phyloP scores from a whole-genome alignment of 64 coral and sea anemone genomes.

The Dendrophyllia cribrosa region DNA sequence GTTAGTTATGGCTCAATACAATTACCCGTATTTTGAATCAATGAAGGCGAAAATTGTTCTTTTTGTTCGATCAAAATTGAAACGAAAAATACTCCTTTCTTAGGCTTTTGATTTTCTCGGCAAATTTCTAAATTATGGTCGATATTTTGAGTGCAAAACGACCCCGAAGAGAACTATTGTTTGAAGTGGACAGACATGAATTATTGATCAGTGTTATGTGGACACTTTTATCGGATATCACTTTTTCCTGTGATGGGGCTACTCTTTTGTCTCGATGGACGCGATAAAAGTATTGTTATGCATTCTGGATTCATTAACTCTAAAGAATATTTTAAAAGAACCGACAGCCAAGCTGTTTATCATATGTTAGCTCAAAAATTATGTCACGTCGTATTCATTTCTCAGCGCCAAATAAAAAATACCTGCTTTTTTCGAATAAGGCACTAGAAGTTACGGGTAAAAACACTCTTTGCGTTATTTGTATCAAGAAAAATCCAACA shows the following conservation, averaged over 20 bases:
- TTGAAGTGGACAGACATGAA: conserved; percentile 1
- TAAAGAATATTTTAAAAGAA: conserved; percentile 1
- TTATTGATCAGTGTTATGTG: conserved; percentile 26
- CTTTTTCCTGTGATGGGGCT: conserved; percentile 22
- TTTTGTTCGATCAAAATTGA: not conserved
- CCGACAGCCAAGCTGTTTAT: not conserved
- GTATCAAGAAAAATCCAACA: not conserved
- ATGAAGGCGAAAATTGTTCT: not conserved
- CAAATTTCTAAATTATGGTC: not conserved
- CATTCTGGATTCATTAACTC: conserved; percentile 37
- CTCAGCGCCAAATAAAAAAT: conserved; percentile 2
- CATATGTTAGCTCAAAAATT: not conserved
- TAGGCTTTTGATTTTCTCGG: not conserved
- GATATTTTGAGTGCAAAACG: not conserved
- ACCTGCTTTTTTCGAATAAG: conserved; percentile 22
- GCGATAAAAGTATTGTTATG: conserved; percentile 33
- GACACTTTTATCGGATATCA: conserved; percentile 46
- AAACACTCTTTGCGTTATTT: not conserved
- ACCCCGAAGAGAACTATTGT: not conserved
- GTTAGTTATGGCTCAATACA: not conserved
- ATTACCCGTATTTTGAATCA: conserved; percentile 36
- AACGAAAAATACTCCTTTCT: not conserved
- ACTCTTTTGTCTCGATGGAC: conserved; percentile 40
- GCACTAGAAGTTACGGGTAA: conserved; percentile 16
- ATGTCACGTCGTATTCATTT: conserved; percentile 34